Percentiles rank a stretch among this genome's conserved stretches.
phyloP scores from a whole-genome alignment of 2,888 invertebrate genomes.

The Ormyrus nitidulus region DNA sequence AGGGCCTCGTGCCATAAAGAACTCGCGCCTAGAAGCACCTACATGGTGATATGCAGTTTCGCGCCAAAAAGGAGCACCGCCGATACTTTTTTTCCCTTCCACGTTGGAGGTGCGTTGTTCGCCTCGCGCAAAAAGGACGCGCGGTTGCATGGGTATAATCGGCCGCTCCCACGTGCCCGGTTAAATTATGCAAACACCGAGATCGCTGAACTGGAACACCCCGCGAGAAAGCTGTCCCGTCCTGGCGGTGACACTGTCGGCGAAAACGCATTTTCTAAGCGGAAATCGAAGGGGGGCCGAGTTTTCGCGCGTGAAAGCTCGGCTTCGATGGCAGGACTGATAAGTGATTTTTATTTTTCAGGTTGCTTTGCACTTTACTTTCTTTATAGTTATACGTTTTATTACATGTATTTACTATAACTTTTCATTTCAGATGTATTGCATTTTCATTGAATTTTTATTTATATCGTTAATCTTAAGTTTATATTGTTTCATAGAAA shows the following conservation, averaged over 20 bases:
- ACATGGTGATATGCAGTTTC: neutral
- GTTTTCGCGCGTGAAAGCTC: no score
- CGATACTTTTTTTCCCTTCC: no score
- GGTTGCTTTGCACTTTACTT: no score
- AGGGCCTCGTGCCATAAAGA: neutral
- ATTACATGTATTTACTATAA: no score
- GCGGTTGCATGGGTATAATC: neutral
- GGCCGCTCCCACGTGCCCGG: constrained; percentile 57
- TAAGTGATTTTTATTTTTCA: no score
- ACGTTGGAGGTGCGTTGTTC: constrained; percentile 18
- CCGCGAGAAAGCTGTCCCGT: neutral
- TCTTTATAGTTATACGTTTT: no score
- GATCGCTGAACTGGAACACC: constrained; percentile 59
- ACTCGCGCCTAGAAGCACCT: neutral
- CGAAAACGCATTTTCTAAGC: neutral
- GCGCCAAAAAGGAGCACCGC: neutral
- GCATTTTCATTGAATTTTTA: no score
- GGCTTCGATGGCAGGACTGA: no score
- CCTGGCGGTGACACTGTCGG: neutral
- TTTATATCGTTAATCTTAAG: no score
- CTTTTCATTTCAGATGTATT: no score
- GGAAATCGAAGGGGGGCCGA: neutral
- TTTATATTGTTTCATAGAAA: no score
- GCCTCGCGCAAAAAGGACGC: constrained; percentile 10
- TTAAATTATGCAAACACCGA: constrained; percentile 57